Evolutionary conservation across 2,888 invertebrate species (phyloP).

Genomic region (Hymenopus coronatus): DNA sequence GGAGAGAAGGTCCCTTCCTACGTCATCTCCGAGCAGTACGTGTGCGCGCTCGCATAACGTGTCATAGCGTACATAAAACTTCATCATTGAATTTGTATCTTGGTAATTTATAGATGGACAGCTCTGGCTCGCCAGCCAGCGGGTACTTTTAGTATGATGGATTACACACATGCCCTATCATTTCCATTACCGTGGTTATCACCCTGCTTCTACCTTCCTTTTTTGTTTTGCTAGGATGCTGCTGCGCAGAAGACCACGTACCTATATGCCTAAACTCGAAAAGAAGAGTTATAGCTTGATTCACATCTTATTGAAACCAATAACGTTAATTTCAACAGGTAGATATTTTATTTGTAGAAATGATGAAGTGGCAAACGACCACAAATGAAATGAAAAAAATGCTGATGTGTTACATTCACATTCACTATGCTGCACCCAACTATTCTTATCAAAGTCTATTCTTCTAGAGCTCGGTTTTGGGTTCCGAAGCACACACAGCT

Average conservation of each 20-base stretch:
- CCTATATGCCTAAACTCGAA: neutral
- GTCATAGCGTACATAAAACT: constrained; percentile 5
- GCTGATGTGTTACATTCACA: too few relatives aligned
- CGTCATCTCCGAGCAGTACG: neutral
- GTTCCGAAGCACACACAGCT: too few relatives aligned
- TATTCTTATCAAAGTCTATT: too few relatives aligned
- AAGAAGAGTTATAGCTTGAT: neutral
- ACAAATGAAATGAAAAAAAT: neutral
- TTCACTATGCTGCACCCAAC: too few relatives aligned
- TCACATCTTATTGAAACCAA: neutral
- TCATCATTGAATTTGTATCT: constrained; percentile 5
- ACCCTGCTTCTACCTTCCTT: neutral
- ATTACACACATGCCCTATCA: neutral
- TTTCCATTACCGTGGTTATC: constrained; percentile 5
- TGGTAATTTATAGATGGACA: constrained; percentile 4
- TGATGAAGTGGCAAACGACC: neutral
- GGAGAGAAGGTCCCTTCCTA: neutral
- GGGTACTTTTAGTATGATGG: neutral
- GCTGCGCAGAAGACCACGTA: neutral
- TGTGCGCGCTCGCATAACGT: neutral
- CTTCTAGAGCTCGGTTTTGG: too few relatives aligned
- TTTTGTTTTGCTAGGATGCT: neutral
- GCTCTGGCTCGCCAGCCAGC: neutral
- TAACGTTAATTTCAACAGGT: neutral
- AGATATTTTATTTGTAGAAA: neutral